These are phyloP conservation scores for Gadus macrocephalus DNA, from an alignment of 2,113 vertebrate genomes.

Conservation along the genomic window DNA sequence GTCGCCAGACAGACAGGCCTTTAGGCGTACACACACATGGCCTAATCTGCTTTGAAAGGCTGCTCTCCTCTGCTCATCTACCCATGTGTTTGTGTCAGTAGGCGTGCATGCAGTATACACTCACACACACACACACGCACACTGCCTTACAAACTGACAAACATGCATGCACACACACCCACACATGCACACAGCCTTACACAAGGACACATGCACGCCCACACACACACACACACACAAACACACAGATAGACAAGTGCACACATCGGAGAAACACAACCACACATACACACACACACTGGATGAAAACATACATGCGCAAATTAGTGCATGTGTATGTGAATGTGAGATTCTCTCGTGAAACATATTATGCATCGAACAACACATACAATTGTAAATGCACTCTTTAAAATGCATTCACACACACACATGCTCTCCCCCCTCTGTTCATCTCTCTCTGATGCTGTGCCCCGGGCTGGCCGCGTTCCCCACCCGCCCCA, in stretches of 20 bases:
- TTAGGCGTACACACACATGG: conserved; percentile 38
- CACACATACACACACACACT: no score
- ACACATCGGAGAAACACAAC: background rate
- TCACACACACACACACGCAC: background rate
- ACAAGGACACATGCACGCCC: background rate
- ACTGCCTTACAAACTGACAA: no score
- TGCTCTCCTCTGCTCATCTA: conserved; percentile 53
- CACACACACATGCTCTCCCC: no score
- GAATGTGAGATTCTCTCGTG: conserved; percentile 7
- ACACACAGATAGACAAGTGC: conserved; percentile 6
- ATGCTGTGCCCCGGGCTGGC: conserved; percentile 64
- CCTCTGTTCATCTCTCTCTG: conserved; percentile 18
- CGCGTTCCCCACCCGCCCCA: conserved; percentile 65
- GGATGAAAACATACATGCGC: background rate
- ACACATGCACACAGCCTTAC: background rate
- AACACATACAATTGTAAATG: conserved; percentile 46
- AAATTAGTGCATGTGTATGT: background rate
- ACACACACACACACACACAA: conserved; percentile 23
- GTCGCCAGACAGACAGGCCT: conserved; percentile 52
- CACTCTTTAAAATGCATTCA: conserved; percentile 20
- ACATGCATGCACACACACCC: no score
- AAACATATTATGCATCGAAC: conserved; percentile 43
- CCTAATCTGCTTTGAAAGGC: conserved; percentile 66
- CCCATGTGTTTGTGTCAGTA: conserved; percentile 30
- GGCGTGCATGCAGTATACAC: background rate